Percentiles rank a stretch among this genome's conserved stretches.
These are phyloP conservation scores for Parnassius apollo DNA, from an alignment of 2,888 invertebrate genomes.

Conservation along the genomic window DNA sequence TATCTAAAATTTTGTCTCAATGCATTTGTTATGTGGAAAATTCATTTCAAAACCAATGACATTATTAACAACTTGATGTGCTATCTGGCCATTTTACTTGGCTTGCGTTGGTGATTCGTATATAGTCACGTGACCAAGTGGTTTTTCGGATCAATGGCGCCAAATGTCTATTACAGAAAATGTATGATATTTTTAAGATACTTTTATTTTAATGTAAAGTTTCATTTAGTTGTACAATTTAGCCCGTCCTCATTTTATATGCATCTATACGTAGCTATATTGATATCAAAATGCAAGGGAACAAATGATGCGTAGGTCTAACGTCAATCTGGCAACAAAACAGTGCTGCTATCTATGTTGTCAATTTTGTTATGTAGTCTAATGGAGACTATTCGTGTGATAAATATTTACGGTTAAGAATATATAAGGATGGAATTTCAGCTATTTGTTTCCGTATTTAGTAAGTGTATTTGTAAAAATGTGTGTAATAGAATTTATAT, in stretches of 20 bases:
- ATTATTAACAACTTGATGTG: slow-evolving; percentile 77
- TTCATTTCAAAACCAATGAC: slow-evolving; percentile 76
- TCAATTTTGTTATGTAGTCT: slow-evolving; percentile 84
- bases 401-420: slow-evolving; percentile 82
- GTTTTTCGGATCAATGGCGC: slow-evolving; percentile 80
- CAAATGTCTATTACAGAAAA: slow-evolving; percentile 78
- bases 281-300: slow-evolving; percentile 35
- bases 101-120: slow-evolving; percentile 81
- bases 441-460: slow-evolving; percentile 38
- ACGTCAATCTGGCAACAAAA: slow-evolving; percentile 81
- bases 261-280: slow-evolving; percentile 39
- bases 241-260: slow-evolving; percentile 32
- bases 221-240: slow-evolving; percentile 42
- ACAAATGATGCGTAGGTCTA: slow-evolving; percentile 72
- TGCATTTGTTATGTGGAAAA: slow-evolving; percentile 68
- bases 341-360: slow-evolving; percentile 90
- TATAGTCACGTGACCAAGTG: slow-evolving; percentile 80
- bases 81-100: slow-evolving; percentile 81
- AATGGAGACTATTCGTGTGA: slow-evolving; percentile 84
- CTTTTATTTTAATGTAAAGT: slow-evolving; percentile 41
- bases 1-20: slow-evolving; percentile 61
- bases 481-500: slow-evolving; percentile 19
- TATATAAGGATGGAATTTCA: slow-evolving; percentile 59
- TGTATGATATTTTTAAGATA: slow-evolving; percentile 65
- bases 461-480: slow-evolving; percentile 45